These are phyloP conservation scores for Chironomus tepperi DNA, from an alignment of 1,140 invertebrate species.

Conservation along the genomic window DNA sequence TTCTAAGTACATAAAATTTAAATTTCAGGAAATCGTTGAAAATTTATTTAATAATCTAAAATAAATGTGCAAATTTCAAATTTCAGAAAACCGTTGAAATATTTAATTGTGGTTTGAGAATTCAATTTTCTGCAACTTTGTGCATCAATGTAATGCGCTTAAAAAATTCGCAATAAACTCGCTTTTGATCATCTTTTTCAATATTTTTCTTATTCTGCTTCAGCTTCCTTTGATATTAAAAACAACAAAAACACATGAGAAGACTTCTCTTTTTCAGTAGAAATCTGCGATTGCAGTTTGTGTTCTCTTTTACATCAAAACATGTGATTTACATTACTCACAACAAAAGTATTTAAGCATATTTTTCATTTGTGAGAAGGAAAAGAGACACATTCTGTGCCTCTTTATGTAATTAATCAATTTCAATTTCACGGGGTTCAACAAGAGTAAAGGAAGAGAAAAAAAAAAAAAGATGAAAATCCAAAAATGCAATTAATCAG, in stretches of 20 bases:
- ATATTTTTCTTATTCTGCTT: not conserved
- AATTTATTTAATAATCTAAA: no score
- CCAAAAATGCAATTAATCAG: slow-evolving; percentile 13
- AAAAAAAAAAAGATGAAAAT: not conserved
- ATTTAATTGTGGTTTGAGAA: no score
- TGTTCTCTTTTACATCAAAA: not conserved
- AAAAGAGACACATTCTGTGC: not conserved
- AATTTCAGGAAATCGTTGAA: no score
- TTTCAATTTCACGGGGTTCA: not conserved
- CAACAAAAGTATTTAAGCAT: not conserved
- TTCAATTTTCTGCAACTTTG: no score
- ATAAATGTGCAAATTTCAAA: no score
- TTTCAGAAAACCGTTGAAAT: no score
- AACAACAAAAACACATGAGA: not conserved
- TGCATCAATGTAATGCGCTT: no score
- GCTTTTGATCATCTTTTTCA: not conserved
- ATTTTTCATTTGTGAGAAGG: not conserved
- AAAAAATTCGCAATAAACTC: not conserved
- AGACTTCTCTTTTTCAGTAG: not conserved
- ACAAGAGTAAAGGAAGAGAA: not conserved
- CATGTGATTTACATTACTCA: slow-evolving; percentile 8
- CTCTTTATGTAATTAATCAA: not conserved
- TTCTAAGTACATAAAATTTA: no score
- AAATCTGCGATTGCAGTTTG: not conserved
- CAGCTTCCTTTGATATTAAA: not conserved